A percentile compares a stretch with the other conserved stretches of the same genome.
Evolutionary conservation across 2,113 vertebrate species (phyloP).

Genomic region (Tragelaphus buxtoni): DNA sequence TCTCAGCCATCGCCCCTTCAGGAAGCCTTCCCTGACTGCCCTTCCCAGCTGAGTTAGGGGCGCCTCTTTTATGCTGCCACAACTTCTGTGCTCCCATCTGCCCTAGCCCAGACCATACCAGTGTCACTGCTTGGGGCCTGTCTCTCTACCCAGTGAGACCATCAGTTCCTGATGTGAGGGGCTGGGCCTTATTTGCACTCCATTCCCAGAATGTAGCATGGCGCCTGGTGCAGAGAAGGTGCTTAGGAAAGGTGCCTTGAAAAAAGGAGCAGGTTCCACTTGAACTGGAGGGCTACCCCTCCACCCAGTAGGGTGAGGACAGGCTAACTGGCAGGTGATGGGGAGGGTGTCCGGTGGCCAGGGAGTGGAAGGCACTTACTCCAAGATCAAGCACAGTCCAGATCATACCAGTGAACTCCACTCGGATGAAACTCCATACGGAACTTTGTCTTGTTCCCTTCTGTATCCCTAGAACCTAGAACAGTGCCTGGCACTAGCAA

Average conservation of each 20-base stretch:
- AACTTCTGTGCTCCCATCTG: neutral
- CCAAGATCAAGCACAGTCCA: neutral
- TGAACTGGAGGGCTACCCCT: neutral
- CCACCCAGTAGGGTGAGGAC: neutral
- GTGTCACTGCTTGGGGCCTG: neutral
- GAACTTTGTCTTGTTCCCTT: neutral
- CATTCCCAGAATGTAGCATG: neutral
- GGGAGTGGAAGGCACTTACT: neutral
- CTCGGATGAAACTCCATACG: too few species aligned
- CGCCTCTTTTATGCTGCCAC: neutral
- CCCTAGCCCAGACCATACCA: neutral
- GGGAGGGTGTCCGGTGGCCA: neutral
- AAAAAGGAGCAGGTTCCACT: neutral
- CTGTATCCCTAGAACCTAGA: neutral
- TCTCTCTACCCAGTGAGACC: neutral
- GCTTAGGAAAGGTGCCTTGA: neutral
- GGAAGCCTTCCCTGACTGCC: neutral
- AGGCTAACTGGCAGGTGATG: neutral
- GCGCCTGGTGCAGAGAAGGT: neutral
- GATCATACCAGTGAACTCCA: neutral
- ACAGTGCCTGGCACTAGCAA: neutral
- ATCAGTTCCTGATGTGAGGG: neutral
- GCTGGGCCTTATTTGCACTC: neutral
- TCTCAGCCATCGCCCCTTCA: neutral
- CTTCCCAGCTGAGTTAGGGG: neutral